phyloP scores from a whole-genome alignment of 2,888 invertebrate species.

The Steinernema carpocapsae region DNA sequence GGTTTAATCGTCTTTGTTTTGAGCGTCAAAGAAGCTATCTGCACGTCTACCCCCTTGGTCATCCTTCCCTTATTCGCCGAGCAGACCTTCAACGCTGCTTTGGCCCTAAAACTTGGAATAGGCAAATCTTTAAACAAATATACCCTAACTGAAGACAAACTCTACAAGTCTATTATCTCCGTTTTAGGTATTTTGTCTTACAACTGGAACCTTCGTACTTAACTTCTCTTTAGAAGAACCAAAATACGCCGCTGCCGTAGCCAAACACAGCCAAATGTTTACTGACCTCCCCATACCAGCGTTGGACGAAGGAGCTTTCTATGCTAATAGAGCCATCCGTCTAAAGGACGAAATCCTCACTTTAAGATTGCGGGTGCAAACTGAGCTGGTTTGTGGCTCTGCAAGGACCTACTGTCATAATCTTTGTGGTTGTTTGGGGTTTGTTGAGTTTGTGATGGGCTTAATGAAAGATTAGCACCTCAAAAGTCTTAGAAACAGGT shows the following conservation, averaged over 20 bases:
- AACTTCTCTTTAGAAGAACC: neutral
- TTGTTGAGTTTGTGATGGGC: neutral
- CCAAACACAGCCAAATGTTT: neutral
- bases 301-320: constrained; percentile 20
- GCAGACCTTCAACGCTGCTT: constrained; percentile 1
- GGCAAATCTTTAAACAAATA: neutral
- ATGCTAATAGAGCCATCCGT: neutral
- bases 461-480: no score
- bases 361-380: constrained; percentile 13
- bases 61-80: constrained; percentile 9
- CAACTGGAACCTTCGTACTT: neutral
- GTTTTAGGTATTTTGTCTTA: neutral
- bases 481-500: no score
- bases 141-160: neutral
- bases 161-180: neutral
- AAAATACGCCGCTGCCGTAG: neutral
- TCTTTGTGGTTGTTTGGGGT: neutral
- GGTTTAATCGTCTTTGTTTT: no score
- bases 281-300: constrained; percentile 8
- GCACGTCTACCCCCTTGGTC: constrained; percentile 6
- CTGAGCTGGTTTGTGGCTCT: neutral
- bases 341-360: neutral
- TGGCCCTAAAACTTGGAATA: neutral
- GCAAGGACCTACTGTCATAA: neutral
- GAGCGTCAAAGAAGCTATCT: constrained; percentile 15